Evolutionary conservation across 2,113 vertebrate genomes (phyloP).

Genomic region (Argyrosomus japonicus): DNA sequence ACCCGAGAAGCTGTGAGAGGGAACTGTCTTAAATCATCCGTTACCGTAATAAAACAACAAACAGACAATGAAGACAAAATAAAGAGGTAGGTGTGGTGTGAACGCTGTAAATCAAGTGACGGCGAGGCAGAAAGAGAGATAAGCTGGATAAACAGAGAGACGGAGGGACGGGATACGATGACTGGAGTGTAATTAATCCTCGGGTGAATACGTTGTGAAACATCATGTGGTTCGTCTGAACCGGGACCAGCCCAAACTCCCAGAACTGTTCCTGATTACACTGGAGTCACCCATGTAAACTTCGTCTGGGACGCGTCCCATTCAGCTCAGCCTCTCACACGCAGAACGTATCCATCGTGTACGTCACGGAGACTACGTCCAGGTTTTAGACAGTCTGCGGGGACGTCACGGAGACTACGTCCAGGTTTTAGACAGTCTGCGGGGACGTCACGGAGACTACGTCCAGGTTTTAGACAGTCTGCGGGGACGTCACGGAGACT

Average conservation of each 20-base stretch:
- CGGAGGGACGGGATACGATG: not conserved
- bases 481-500: too few relatives aligned
- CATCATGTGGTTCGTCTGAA: constrained; percentile 27
- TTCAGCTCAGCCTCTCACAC: not conserved
- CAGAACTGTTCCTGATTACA: constrained; percentile 52
- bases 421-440: too few relatives aligned
- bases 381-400: too few relatives aligned
- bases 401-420: too few relatives aligned
- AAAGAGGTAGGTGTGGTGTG: not conserved
- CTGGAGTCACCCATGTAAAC: not conserved
- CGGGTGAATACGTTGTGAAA: constrained; percentile 35
- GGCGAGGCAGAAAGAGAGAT: not conserved
- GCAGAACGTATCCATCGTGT: not conserved
- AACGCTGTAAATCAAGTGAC: not conserved
- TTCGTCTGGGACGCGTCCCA: not conserved
- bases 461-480: too few relatives aligned
- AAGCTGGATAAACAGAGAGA: not conserved
- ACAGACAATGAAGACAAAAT: not conserved
- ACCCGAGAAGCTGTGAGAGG: not conserved
- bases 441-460: too few relatives aligned
- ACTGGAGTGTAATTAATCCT: constrained; percentile 33
- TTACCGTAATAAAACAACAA: not conserved
- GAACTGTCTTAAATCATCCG: not conserved
- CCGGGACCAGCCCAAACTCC: constrained; percentile 23
- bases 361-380: too few relatives aligned